Evolutionary conservation across 53 echinoderm and acorn worm species (phyloP).

Genomic region (Hippasteria phrygiana): DNA sequence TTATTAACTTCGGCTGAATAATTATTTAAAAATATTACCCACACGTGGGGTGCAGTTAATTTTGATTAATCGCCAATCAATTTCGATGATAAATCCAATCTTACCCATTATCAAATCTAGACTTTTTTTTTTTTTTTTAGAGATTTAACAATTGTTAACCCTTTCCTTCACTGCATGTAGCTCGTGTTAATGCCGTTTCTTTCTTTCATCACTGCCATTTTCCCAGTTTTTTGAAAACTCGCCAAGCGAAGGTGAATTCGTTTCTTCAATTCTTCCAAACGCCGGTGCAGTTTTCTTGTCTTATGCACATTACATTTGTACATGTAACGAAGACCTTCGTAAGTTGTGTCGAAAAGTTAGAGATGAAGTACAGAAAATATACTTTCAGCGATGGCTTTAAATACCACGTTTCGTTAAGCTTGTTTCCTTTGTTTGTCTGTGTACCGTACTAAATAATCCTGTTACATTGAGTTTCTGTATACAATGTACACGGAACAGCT

Average conservation of each 20-base stretch:
- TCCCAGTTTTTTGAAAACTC: background rate
- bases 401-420: background rate
- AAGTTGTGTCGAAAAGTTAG: background rate
- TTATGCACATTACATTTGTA: too few relatives aligned
- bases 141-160: too few relatives aligned
- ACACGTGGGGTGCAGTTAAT: too few relatives aligned
- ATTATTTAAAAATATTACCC: too few relatives aligned
- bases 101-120: too few relatives aligned
- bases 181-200: background rate
- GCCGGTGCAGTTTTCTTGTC: too few relatives aligned
- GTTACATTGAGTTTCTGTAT: too few relatives aligned
- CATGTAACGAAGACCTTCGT: background rate
- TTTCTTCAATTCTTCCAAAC: too few relatives aligned
- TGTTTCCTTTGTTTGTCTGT: constrained; percentile 8
- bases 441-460: background rate
- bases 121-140: background rate
- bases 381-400: constrained; percentile 17
- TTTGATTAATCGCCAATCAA: too few relatives aligned
- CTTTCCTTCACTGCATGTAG: background rate
- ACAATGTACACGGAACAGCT: background rate
- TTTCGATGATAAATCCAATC: too few relatives aligned
- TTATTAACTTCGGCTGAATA: too few relatives aligned
- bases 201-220: background rate
- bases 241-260: too few relatives aligned
- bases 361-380: constrained; percentile 35